A percentile compares a stretch with the other conserved stretches of the same genome.
Conservation (phyloP, 2,113 vertebrate species). For the Megaceryle maxima region DNA sequence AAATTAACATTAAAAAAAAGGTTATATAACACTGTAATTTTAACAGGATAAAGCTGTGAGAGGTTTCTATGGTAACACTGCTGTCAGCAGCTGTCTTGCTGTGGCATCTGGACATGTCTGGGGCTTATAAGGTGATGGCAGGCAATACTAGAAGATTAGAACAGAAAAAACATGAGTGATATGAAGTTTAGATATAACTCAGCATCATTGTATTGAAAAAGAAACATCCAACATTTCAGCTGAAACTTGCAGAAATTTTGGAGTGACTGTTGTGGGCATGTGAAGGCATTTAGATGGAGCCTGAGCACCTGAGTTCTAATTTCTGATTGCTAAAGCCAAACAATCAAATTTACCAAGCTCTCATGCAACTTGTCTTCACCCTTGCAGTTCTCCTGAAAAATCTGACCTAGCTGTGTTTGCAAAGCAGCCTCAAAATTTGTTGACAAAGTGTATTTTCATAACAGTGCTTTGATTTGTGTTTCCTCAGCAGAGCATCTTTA, state of each 20-base stretch:
- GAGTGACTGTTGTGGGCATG: neutral
- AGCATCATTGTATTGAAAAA: neutral
- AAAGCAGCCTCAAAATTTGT: neutral
- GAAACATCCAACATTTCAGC: neutral
- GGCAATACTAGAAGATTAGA: neutral
- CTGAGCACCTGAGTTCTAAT: neutral
- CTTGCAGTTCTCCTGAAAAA: neutral
- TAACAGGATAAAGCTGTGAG: neutral
- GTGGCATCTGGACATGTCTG: neutral
- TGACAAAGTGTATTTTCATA: neutral
- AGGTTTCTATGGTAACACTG: slow-evolving; percentile 16
- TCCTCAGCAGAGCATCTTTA: neutral
- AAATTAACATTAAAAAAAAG: neutral
- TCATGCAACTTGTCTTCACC: neutral
- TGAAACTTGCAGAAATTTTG: neutral
- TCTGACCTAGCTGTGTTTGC: neutral
- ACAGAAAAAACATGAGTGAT: neutral
- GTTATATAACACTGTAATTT: slow-evolving; percentile 13
- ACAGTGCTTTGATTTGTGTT: neutral
- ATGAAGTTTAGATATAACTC: neutral
- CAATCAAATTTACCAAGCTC: neutral
- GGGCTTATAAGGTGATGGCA: neutral
- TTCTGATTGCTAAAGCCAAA: neutral
- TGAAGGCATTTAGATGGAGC: neutral
- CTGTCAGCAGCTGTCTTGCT: neutral